Evolutionary conservation across 1,140 invertebrate genomes (phyloP), one percentile per base, ranked within the genome.

Genomic region (Zaprionus ornatus): DNA sequence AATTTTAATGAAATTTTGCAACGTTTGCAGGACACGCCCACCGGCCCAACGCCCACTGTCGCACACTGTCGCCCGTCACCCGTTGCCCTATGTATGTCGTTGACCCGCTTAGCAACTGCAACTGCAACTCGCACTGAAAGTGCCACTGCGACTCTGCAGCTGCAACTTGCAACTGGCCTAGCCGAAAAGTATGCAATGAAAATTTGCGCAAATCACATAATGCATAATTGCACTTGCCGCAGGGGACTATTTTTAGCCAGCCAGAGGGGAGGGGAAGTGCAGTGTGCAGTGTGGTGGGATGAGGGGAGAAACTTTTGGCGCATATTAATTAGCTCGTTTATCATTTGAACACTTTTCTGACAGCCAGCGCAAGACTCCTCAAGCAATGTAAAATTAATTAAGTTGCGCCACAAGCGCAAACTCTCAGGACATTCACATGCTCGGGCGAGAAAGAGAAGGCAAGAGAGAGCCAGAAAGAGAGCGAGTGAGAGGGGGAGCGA

Each of bases 271-370:
- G 23, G 13, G 25, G 48, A 23, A 40, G 52, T 29, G 29, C 9
- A 10, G 29, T 37, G 48, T 17, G 29, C 29, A 29, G 57, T 62
- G 57, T 50, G 54, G 57, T 62, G 57, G 55, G 54, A 57, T 17
- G 52, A 9, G 52, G 66, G 42, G 68, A 45, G n/a, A 77, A 87
- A 57, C 71, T 85, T 66, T 83, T 72, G 70, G 73, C 70, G 84
- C 83, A 84, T 88, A 88, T 88, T 88, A 87, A 87, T 87, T 88
- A 87, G 84, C 84, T 88, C 83, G 83, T 88, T 87, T 87, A 87
- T 90, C 86, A 86, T 81, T 79, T 79, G 79, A 90, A 81, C 82
- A 90, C 82, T 90, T 79, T 79, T 72, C 69, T 70, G 74, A 90
- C 84, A 90, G 82, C 54, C 82, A 82, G 55, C 61, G 68, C 71